Evolutionary conservation across 2,113 vertebrate genomes (phyloP), one percentile per base, ranked within the genome.

Genomic region (Mesitornis unicolor): DNA sequence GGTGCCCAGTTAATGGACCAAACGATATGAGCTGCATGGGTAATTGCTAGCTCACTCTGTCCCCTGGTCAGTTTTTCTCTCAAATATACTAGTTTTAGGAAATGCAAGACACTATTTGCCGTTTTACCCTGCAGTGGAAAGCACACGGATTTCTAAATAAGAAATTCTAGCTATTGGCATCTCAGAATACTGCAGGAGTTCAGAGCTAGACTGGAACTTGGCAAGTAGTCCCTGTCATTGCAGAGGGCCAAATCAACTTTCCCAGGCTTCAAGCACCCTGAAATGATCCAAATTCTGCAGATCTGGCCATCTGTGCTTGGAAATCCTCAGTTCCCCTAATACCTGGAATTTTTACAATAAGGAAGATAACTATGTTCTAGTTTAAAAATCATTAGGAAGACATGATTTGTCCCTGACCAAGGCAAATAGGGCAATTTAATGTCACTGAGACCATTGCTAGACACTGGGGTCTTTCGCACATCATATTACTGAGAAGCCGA

Each of bases 171-270:
- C 51, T 90, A 50, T 75, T 95, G 96, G 93, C 93, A 96, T 93
- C 83, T 86, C 90, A 54, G 68, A 95, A 77, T 96, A 65, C 76
- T 78, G 88, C 90, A 94, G 88, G 93, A 94, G 85, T 96, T 97
- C 92, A 96, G 92, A 94, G 86, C 85, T 96, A 94, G 88, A 88
- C 95, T 96, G 93, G 86, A 96, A 96, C 79, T 95, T 97, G 96
- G 96, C 96, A 95, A 92, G 64, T 90, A 71, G 90, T 90, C 88
- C 68, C 68, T 94, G 92, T 94, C 93, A 95, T 80, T 95, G 73
- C 59, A 90, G 87, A 96, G 92, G 96, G 93, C 96, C 96, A 96
- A 95, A 93, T 92, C 96, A 97, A 97, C 93, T 95, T 97, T 96
- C 92, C 80, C 88, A 96, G 92, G 90, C 94, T 92, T 94, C 95